Conservation (phyloP, 1,140 invertebrate species). For the Brachionus rubens region DNA sequence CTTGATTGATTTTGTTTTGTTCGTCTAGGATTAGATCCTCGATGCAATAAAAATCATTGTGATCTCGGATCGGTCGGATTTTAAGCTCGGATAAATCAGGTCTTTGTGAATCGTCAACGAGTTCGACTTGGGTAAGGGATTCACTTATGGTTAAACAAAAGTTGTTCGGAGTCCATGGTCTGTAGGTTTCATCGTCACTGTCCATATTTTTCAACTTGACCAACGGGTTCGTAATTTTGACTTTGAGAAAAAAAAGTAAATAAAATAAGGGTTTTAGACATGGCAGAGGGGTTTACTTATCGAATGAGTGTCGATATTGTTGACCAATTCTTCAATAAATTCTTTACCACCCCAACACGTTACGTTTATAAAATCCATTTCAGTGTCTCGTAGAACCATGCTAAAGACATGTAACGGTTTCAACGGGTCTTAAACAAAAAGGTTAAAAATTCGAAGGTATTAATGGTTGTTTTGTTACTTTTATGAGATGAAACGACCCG, state of each 20-base stretch:
- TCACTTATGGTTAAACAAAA: background rate
- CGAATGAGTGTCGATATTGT: background rate
- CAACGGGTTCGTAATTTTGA: constrained; percentile 17
- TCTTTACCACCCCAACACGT: constrained; percentile 19
- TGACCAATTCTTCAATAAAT: background rate
- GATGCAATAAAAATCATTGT: constrained; percentile 20
- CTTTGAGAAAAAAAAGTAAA: background rate
- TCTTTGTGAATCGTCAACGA: background rate
- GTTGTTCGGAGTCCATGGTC: background rate
- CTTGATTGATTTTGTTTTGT: constrained; percentile 1
- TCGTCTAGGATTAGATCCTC: background rate
- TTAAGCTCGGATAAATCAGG: background rate
- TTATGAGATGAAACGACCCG: constrained; percentile 3
- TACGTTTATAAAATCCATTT: constrained; percentile 25
- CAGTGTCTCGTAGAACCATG: constrained; percentile 3
- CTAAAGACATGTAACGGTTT: constrained; percentile 22
- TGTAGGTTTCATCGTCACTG: background rate
- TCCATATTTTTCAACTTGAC: constrained; percentile 11
- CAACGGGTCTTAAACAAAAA: background rate
- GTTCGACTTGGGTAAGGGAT: background rate
- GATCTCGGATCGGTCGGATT: background rate
- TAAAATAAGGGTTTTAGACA: background rate
- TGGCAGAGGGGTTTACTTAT: background rate
- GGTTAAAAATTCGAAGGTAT: too few relatives aligned
- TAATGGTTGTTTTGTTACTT: too few relatives aligned